Base-by-base conservation (phyloP, 2,888 invertebrate genomes). In the Chrysolina americana region DNA sequence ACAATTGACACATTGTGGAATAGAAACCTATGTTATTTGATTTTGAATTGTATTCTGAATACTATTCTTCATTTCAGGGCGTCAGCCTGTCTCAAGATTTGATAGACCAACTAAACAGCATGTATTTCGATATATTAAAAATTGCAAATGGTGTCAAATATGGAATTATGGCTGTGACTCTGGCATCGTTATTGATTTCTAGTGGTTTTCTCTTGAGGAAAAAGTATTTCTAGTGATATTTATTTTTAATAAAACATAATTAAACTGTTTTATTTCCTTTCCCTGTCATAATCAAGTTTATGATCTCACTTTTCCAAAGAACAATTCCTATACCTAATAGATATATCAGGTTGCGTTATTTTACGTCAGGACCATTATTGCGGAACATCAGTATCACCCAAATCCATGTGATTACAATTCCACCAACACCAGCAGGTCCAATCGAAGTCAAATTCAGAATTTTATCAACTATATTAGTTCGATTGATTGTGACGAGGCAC, bases 81-180 rank as follows among this genome's bases (percentile, higher is more conserved):
- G 76, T 81, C 28, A 73, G 73, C 19, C 73, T 84, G 47, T 75
- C 82, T 2, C 76, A 82, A 59, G 70, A 83, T 56, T 79, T 81
- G 41, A 65, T 84, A 8, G 79, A 81, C 65, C 69, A 77, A 71
- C 36, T 84, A 41, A 80, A 83, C 48, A 68, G 78, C 9, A 74
- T 78, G 70, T 82, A 79, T 41, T 83, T 83, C 63, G 73, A 79
- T 9, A 73, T 68, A 53, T 73, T 83, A 9, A 78, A 77, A 73
- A 19, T 84, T 21, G 78, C 80, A 1, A 73, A 74, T 21, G 79
- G 78, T 47, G n/a, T 82, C 0, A 81, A 81, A 65, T 84, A 80
- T 70, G 81, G 72, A 23, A 19, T 81, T 23, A 78, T 83, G 56
- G 82, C 79, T 6, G 59, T 79, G 15, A 65, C 75, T 28, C 62